Percentiles rank a stretch among this genome's conserved stretches.
Conservation (phyloP, 2,113 vertebrate species). For the Cryptotis parvus region DNA sequence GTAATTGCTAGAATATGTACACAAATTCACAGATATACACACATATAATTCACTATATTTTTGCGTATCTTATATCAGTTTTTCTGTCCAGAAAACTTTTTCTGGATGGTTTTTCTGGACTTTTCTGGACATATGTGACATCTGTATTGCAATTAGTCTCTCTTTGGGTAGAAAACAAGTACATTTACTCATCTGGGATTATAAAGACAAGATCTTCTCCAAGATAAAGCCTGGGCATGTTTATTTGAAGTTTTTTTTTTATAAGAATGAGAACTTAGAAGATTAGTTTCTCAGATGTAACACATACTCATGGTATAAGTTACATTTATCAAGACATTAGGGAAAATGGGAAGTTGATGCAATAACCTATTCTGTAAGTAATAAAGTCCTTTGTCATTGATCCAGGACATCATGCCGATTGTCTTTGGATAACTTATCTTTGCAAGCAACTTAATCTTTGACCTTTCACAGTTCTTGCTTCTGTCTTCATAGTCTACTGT, state of each 20-base stretch:
- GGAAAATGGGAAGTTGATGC: neutral
- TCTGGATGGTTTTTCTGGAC: too few species aligned
- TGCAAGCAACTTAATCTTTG: neutral
- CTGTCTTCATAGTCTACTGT: neutral
- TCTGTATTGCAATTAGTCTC: neutral
- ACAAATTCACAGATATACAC: neutral
- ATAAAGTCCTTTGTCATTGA: neutral
- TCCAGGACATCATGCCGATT: neutral
- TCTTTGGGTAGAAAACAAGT: neutral
- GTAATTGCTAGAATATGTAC: neutral
- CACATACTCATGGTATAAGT: neutral
- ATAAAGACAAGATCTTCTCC: neutral
- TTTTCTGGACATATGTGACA: neutral
- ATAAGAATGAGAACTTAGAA: neutral
- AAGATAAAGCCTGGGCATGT: neutral
- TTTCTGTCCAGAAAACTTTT: too few species aligned
- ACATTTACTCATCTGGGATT: neutral
- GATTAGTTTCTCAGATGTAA: neutral
- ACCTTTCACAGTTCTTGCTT: neutral
- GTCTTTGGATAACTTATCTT: too few species aligned
- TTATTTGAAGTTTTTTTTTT: neutral
- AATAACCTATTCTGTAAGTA: neutral
- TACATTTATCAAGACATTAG: neutral
- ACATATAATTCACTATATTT: neutral
- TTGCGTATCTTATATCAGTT: neutral